These are phyloP conservation scores for Apamea monoglypha DNA, from an alignment of 2,888 invertebrate genomes.

Conservation along the genomic window DNA sequence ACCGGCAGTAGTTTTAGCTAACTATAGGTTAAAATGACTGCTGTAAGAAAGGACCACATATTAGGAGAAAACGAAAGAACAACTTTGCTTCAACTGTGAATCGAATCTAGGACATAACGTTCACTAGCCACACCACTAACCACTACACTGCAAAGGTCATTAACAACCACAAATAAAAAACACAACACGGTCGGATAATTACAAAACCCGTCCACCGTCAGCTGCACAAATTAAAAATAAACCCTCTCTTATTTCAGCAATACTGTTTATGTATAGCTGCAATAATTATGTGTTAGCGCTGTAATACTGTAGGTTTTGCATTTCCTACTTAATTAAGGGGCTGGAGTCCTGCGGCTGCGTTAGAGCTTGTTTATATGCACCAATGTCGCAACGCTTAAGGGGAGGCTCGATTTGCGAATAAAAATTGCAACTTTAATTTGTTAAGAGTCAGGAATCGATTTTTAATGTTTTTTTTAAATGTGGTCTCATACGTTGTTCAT, in stretches of 20 bases:
- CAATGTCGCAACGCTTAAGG: constrained; percentile 69
- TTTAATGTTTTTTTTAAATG: background rate
- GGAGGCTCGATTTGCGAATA: constrained; percentile 14
- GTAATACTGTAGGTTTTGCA: constrained; percentile 68
- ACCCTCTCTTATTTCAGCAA: constrained; percentile 42
- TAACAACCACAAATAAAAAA: constrained; percentile 19
- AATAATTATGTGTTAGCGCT: constrained; percentile 70
- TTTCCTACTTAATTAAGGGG: constrained; percentile 75
- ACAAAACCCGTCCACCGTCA: constrained; percentile 49
- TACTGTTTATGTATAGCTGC: constrained; percentile 55
- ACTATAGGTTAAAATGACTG: background rate
- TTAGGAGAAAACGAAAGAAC: background rate
- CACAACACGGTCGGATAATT: constrained; percentile 35
- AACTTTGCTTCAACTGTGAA: background rate
- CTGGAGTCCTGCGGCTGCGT: constrained; percentile 70
- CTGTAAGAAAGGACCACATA: background rate
- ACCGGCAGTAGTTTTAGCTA: no score
- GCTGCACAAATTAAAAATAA: constrained; percentile 63
- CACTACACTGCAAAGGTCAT: background rate
- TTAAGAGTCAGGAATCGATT: background rate
- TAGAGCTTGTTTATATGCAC: constrained; percentile 75
- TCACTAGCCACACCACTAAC: background rate
- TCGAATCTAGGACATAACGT: background rate
- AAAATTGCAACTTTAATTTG: background rate
- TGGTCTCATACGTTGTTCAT: no score